Conservation (phyloP, 2,888 invertebrate species). For the Gymnosoma rotundatum region DNA sequence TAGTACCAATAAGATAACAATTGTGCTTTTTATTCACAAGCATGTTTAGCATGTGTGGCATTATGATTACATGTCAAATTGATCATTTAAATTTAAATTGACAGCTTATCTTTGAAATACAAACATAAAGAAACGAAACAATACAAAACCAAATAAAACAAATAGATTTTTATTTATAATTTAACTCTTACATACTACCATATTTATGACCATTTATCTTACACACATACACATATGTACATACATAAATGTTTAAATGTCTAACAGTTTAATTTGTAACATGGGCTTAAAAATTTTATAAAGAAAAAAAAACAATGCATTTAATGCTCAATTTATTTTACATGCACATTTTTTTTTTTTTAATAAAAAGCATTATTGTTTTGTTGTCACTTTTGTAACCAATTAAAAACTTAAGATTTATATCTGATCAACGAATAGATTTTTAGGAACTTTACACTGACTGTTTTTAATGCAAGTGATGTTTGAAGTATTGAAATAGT, state of each 20-base stretch:
- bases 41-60: conserved; percentile 46
- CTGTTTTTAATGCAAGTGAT: no score
- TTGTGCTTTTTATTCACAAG: not conserved
- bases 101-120: conserved; percentile 52
- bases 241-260: conserved; percentile 1
- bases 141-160: no score
- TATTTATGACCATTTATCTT: not conserved
- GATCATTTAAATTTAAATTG: conserved; percentile 61
- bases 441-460: no score
- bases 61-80: conserved; percentile 55
- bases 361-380: not conserved
- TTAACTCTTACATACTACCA: not conserved
- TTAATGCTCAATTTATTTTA: not conserved
- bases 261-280: conserved; percentile 12
- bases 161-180: not conserved
- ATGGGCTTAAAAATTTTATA: not conserved
- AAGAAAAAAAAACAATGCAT: not conserved
- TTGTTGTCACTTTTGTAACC: not conserved
- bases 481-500: no score
- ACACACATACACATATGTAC: not conserved
- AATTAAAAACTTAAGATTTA: not conserved
- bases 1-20: not conserved
- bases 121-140: not conserved
- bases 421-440: no score
- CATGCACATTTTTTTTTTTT: not conserved